Evolutionary conservation across 92 coral and sea anemone species (phyloP), one percentile per base, ranked within the genome.

Genomic region (Nematostella vectensis): DNA sequence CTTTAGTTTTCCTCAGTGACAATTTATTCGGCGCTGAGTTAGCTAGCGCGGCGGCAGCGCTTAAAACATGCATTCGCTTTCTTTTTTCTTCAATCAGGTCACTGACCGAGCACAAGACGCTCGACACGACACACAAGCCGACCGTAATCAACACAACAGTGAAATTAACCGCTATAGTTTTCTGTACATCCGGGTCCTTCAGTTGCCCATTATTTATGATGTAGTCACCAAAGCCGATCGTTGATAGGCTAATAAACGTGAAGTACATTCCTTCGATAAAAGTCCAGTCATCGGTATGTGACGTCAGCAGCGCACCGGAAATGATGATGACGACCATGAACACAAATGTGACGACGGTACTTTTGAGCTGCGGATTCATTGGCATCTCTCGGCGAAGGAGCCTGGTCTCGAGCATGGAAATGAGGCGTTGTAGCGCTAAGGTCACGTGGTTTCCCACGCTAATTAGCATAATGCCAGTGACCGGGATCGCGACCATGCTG

Each of bases 211-310:
- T 67, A 66, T 89, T 89, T 50, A 89, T 68, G 63, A 89, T 70
- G 83, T 77, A 89, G 59, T 89, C 97, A 24, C 97, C 97, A 53
- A 89, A 89, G 1, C 97, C 97, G 27, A 89, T 89, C 27, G 97
- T 89, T 9, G 97, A 79, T 24, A 89, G 73, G 45, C 95, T 89
- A 27, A 89, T 87, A 38, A 89, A 85, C 0, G 72, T 85, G 79
- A 89, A 89, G 44, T 89, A 89, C 51, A 63, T 67, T 1, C 97
- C 97, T 59, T 89, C 97, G 23, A 78, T 66, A 61, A 89, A 77
- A 11, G 91, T 59, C 97, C 97, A 89, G 27, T 70, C 72, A 39
- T 89, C 97, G n/a, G 95, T 81, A 65, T 78, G 80, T 37, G 86
- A 73, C 65, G 95, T 85, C 75, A 89, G 29, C 29, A 77, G 47